Conservation (phyloP, 2,888 invertebrate genomes). For the Mimas tiliae region DNA sequence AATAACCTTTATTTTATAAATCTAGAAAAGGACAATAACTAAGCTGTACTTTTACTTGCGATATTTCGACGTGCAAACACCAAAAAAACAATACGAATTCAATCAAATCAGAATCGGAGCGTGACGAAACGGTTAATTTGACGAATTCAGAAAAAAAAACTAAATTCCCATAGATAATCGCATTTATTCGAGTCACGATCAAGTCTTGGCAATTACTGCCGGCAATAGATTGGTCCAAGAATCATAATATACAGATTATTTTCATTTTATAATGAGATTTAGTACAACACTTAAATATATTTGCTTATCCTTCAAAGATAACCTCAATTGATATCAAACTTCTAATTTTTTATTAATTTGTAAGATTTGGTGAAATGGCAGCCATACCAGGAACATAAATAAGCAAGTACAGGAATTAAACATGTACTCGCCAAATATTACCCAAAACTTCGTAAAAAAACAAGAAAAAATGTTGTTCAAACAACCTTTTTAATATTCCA, state of each 20-base stretch:
- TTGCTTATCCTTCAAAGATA: too few species aligned
- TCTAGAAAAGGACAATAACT: too few species aligned
- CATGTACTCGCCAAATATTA: not conserved
- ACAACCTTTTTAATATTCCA: constrained; percentile 20
- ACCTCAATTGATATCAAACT: not conserved
- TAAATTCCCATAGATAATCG: constrained; percentile 10
- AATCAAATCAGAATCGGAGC: constrained; percentile 4
- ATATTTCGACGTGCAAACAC: not conserved
- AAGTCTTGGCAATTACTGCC: constrained; percentile 1
- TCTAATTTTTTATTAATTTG: not conserved
- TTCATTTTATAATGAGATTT: not conserved
- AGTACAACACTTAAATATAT: not conserved
- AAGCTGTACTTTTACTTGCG: not conserved
- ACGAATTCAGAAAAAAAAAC: not conserved
- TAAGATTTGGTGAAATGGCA: not conserved
- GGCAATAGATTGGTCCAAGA: not conserved
- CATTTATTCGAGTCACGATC: not conserved
- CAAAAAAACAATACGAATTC: not conserved
- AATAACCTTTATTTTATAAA: not conserved
- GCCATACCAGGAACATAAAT: not conserved
- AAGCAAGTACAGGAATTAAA: not conserved
- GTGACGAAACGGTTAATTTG: not conserved
- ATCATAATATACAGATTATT: not conserved
- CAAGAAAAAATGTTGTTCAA: constrained; percentile 14
- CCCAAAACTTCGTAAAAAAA: constrained; percentile 15